These are phyloP conservation scores for Dasysyrphus albostriatus DNA, from an alignment of 2,888 invertebrate species.

Conservation along the genomic window DNA sequence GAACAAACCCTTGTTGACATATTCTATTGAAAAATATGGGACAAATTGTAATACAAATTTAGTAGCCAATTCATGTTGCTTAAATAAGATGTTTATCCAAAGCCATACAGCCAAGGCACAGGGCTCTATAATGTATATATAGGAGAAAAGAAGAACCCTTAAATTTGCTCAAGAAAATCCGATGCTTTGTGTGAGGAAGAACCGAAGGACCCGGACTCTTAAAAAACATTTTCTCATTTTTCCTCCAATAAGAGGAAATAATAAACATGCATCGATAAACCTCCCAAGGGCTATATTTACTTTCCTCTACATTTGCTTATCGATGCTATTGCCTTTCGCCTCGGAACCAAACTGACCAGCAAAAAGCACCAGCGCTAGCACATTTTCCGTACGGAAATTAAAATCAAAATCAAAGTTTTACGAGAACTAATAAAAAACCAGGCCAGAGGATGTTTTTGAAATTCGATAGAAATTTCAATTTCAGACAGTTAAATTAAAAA, in stretches of 20 bases:
- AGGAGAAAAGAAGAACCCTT: conserved; percentile 24
- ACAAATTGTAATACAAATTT: conserved; percentile 44
- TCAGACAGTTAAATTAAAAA: conserved; percentile 46
- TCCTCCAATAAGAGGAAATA: conserved; percentile 47
- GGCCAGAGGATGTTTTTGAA: conserved; percentile 65
- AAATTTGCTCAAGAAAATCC: conserved; percentile 33
- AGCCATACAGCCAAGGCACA: not conserved
- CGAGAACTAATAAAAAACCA: conserved; percentile 66
- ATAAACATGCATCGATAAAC: conserved; percentile 55
- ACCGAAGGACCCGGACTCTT: conserved; percentile 22
- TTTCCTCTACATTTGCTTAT: conserved; percentile 68
- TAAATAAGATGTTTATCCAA: conserved; percentile 36
- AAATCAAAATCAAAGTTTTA: conserved; percentile 71
- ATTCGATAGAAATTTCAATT: conserved; percentile 64
- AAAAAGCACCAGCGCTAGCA: conserved; percentile 31
- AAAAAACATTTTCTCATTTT: conserved; percentile 46
- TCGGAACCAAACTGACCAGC: conserved; percentile 18
- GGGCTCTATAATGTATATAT: not conserved
- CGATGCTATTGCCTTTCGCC: conserved; percentile 56
- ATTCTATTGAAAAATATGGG: conserved; percentile 46
- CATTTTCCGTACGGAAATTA: conserved; percentile 68
- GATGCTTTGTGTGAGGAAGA: conserved; percentile 15
- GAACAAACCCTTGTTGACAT: conserved; percentile 56
- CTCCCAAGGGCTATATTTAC: conserved; percentile 60
- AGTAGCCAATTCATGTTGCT: conserved; percentile 39